Conservation (phyloP, 2,113 vertebrate species). For the Paradoxurus hermaphroditus region DNA sequence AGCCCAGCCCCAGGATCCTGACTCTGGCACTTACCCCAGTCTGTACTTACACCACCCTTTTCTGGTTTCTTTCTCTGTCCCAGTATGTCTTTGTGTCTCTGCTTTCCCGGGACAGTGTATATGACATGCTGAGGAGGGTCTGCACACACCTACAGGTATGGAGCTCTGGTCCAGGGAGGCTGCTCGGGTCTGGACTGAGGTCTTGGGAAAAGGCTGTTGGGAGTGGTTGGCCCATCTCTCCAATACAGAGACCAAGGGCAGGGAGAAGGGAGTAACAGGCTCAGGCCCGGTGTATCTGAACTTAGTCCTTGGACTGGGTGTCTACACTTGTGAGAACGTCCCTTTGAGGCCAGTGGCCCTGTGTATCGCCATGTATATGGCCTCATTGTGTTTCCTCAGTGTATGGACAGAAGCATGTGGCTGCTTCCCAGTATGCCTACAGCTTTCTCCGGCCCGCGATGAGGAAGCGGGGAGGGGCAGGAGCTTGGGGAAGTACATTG, state of each 20-base stretch:
- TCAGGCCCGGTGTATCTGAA: background rate
- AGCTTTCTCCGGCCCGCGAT: background rate
- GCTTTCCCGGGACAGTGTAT: conserved; percentile 95
- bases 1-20: background rate
- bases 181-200: background rate
- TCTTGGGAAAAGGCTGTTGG: background rate
- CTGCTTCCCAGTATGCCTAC: background rate
- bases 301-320: background rate
- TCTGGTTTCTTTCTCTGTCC: conserved; percentile 15
- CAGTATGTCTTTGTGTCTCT: conserved; percentile 96
- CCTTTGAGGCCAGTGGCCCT: background rate
- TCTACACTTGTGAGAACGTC: background rate
- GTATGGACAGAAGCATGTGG: background rate
- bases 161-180: background rate
- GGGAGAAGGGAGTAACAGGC: background rate
- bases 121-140: conserved; percentile 92
- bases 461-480: background rate
- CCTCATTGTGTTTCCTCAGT: background rate
- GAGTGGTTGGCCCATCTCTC: background rate
- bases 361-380: background rate
- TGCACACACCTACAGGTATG: conserved; percentile 95
- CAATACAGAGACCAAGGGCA: background rate
- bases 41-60: background rate
- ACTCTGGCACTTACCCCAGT: background rate
- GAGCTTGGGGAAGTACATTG: background rate